phyloP scores from a whole-genome alignment of 1,140 invertebrate genomes.

The Dysdera silvatica region DNA sequence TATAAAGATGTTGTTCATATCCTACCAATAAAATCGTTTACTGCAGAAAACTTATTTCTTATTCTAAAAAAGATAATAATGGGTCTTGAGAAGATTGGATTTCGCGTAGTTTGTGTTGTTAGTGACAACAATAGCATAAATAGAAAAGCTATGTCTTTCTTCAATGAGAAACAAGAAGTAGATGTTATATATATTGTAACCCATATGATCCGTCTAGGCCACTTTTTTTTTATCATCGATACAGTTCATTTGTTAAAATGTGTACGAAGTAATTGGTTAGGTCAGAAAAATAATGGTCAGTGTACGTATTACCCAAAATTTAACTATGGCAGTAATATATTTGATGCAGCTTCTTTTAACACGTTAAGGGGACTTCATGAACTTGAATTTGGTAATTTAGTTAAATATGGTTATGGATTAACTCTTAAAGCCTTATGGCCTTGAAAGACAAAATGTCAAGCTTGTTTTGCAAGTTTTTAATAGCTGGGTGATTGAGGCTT shows the following conservation, averaged over 20 bases:
- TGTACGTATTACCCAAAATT: slow-evolving; percentile 8
- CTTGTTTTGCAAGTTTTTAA: neutral
- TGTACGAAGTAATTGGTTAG: neutral
- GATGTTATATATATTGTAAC: slow-evolving; percentile 1
- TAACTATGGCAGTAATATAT: neutral
- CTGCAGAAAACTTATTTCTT: slow-evolving; percentile 4
- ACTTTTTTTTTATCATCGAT: slow-evolving; percentile 14
- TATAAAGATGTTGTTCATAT: slow-evolving; percentile 28
- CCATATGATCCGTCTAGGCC: neutral
- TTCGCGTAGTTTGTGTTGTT: slow-evolving; percentile 11
- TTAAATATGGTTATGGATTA: neutral
- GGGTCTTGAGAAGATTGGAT: slow-evolving; percentile 16
- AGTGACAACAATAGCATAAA: slow-evolving; percentile 32
- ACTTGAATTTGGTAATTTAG: neutral
- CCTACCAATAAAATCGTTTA: slow-evolving; percentile 17
- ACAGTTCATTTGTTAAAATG: slow-evolving; percentile 7
- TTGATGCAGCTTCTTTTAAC: neutral
- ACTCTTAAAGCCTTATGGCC: neutral
- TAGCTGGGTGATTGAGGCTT: neutral
- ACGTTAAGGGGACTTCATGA: neutral
- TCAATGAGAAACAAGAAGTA: slow-evolving; percentile 8
- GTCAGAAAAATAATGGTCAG: slow-evolving; percentile 3
- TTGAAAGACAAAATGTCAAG: neutral
- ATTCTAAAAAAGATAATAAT: slow-evolving; percentile 23
- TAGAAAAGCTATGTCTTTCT: slow-evolving; percentile 26